phyloP scores from a whole-genome alignment of 2,113 vertebrate species.

The Apodemus speciosus region DNA sequence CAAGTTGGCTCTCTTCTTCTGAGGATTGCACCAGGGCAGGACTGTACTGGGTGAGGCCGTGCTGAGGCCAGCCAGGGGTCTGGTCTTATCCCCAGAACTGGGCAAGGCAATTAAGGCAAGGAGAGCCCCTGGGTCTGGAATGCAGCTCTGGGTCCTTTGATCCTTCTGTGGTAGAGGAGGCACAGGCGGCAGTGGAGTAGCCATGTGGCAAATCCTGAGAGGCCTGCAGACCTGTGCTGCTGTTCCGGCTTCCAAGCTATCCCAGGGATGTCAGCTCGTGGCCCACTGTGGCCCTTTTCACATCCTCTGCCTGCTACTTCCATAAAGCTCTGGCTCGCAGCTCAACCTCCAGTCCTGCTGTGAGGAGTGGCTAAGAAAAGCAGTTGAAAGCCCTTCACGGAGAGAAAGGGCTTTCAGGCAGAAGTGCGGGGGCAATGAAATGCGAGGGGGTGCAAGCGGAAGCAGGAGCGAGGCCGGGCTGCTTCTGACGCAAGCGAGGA shows the following conservation, averaged over 20 bases:
- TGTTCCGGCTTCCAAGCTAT: not conserved
- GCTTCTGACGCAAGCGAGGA: constrained; percentile 54
- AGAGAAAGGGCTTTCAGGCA: constrained; percentile 70
- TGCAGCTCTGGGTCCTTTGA: not conserved
- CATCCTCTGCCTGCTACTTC: constrained; percentile 29
- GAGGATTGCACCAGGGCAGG: not conserved
- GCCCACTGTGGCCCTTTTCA: not conserved
- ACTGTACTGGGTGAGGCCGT: not conserved
- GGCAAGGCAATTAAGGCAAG: not conserved
- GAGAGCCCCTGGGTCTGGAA: not conserved
- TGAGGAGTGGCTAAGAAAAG: constrained; percentile 76
- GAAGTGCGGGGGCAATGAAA: constrained; percentile 54
- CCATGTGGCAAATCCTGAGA: not conserved
- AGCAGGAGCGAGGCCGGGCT: constrained; percentile 12
- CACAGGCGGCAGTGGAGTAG: not conserved
- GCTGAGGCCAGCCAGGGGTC: not conserved
- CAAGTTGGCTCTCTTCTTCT: not conserved
- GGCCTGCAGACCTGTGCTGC: not conserved
- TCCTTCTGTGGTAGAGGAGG: not conserved
- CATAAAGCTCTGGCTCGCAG: constrained; percentile 43
- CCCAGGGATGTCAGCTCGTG: not conserved
- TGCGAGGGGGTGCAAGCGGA: constrained; percentile 40
- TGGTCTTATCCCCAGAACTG: not conserved
- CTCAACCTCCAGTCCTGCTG: constrained; percentile 68
- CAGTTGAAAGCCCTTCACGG: constrained; percentile 66